Conservation (phyloP, 2,113 vertebrate genomes). For the Tichodroma muraria region DNA sequence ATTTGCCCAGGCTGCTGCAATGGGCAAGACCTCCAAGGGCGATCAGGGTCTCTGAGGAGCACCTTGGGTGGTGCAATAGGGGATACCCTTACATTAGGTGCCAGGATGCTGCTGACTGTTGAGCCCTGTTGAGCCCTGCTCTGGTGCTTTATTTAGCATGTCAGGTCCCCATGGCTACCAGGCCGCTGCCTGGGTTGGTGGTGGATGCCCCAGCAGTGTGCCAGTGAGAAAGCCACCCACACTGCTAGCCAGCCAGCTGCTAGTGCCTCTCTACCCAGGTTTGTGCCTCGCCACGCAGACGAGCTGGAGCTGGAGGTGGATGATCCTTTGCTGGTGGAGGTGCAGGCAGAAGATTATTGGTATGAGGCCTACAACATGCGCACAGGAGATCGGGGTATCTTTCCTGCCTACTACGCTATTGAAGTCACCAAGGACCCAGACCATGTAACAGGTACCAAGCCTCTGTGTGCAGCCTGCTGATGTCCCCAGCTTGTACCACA, state of each 20-base stretch:
- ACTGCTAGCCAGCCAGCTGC: not conserved
- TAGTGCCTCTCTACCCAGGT: conserved; percentile 68
- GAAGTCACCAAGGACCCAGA: conserved; percentile 89
- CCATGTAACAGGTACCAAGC: conserved; percentile 76
- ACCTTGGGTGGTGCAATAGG: not conserved
- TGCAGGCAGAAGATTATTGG: conserved; percentile 96
- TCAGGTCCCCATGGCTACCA: not conserved
- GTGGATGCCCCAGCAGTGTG: not conserved
- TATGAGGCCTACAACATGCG: conserved; percentile 98
- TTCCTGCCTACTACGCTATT: conserved; percentile 93
- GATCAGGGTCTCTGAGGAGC: not conserved
- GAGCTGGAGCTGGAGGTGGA: conserved; percentile 95
- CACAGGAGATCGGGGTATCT: conserved; percentile 85
- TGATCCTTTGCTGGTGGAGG: conserved; percentile 90
- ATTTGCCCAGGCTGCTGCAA: not conserved
- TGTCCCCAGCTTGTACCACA: not conserved
- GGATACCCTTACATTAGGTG: not conserved
- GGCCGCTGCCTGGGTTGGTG: not conserved
- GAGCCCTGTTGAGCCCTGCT: not conserved
- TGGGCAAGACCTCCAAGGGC: not conserved
- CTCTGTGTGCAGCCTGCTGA: not conserved
- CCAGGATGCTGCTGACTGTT: not conserved
- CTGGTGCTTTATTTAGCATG: not conserved
- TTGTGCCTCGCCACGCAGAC: conserved; percentile 91
- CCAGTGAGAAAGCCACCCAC: not conserved